Conservation (phyloP, 2,888 invertebrate genomes). For the Orchestes rusci region DNA sequence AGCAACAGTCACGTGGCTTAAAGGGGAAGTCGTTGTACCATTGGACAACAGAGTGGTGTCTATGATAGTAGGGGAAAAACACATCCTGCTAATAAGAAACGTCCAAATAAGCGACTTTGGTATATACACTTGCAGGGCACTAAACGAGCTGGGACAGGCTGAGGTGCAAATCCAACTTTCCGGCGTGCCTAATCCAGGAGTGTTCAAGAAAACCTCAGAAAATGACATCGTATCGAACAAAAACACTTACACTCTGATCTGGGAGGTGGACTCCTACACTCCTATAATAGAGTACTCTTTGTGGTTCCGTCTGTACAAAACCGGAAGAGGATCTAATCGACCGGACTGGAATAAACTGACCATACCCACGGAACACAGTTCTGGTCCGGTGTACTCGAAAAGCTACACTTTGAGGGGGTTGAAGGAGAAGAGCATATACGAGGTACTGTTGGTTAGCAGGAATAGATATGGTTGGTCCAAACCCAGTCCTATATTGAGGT, state of each 20-base stretch:
- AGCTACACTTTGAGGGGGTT: constrained; percentile 68
- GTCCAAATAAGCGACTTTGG: constrained; percentile 66
- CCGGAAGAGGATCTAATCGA: constrained; percentile 45
- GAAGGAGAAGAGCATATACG: constrained; percentile 66
- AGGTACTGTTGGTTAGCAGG: constrained; percentile 69
- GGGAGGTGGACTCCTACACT: constrained; percentile 80
- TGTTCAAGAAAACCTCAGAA: constrained; percentile 51
- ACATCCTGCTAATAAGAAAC: constrained; percentile 61
- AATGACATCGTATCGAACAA: constrained; percentile 46
- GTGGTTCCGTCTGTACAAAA: constrained; percentile 51
- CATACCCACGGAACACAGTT: constrained; percentile 58
- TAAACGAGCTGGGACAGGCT: constrained; percentile 65
- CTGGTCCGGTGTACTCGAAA: constrained; percentile 69
- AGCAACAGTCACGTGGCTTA: constrained; percentile 56
- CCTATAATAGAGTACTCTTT: constrained; percentile 66
- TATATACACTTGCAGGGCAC: constrained; percentile 69
- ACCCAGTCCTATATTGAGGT: constrained; percentile 64
- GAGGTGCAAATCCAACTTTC: constrained; percentile 67
- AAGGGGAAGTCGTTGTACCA: constrained; percentile 53
- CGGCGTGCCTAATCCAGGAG: constrained; percentile 62
- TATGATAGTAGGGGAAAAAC: constrained; percentile 43
- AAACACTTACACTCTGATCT: constrained; percentile 62
- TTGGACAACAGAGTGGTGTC: constrained; percentile 43
- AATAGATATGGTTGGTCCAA: constrained; percentile 84
- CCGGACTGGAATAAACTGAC: constrained; percentile 61